phyloP scores from a whole-genome alignment of 2,113 vertebrate species.

The Herpetotheres cachinnans region DNA sequence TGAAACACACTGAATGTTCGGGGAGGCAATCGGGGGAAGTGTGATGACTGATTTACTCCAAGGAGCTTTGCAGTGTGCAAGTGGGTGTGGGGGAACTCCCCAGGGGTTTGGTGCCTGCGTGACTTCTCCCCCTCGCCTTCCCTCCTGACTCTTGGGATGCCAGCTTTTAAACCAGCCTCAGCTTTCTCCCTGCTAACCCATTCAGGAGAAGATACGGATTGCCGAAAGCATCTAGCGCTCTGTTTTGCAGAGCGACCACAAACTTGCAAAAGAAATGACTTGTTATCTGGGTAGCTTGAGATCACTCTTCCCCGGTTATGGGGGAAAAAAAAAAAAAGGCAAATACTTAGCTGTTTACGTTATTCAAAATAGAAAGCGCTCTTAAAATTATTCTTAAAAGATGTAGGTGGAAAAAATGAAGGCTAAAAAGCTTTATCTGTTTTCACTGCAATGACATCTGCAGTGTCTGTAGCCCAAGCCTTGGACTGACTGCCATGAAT shows the following conservation, averaged over 20 bases:
- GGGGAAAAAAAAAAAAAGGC: not conserved
- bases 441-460: not conserved
- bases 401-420: not conserved
- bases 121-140: not conserved
- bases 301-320: not conserved
- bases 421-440: not conserved
- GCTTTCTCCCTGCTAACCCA: not conserved
- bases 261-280: not conserved
- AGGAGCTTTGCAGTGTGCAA: not conserved
- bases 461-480: not conserved
- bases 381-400: not conserved
- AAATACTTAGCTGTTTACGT: not conserved
- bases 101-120: not conserved
- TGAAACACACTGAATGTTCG: not conserved
- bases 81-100: not conserved
- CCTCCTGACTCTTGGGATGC: not conserved
- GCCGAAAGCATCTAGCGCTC: not conserved
- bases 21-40: fast-evolving
- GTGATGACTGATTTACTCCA: not conserved
- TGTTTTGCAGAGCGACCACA: not conserved
- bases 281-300: not conserved
- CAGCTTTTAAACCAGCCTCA: not conserved
- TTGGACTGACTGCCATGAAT: not conserved
- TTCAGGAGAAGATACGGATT: not conserved
- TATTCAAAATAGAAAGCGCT: not conserved